Percentiles rank a stretch among this genome's conserved stretches.
These are phyloP conservation scores for Trachelus iudaicus DNA, from an alignment of 2,888 invertebrate genomes.

Conservation along the genomic window DNA sequence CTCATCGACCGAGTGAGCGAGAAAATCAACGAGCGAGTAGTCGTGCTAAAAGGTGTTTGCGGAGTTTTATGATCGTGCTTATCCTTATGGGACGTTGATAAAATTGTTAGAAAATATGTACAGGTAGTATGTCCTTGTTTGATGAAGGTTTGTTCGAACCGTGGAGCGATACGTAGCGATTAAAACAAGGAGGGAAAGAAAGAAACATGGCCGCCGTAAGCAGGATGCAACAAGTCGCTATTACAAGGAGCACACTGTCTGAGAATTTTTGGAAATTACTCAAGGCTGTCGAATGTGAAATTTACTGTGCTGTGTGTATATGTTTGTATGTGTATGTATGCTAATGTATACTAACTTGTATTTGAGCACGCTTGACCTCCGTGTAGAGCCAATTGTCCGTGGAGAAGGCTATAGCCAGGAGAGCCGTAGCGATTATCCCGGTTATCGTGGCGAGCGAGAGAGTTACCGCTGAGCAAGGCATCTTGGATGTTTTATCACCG, in stretches of 20 bases:
- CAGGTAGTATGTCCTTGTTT: background rate
- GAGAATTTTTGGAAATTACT: background rate
- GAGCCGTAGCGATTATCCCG: conserved; percentile 92
- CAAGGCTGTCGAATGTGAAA: background rate
- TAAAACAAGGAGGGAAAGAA: background rate
- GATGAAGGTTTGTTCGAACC: background rate
- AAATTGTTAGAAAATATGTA: background rate
- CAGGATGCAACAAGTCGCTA: background rate
- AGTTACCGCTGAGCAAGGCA: conserved; percentile 96
- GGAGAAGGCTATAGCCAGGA: conserved; percentile 93
- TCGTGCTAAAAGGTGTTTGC: conserved; percentile 37
- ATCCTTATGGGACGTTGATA: conserved; percentile 4
- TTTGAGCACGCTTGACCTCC: conserved; percentile 88
- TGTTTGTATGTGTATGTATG: background rate
- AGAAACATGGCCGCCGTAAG: background rate
- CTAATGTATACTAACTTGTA: conserved; percentile 75
- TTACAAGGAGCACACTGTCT: background rate
- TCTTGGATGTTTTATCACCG: conserved; percentile 64
- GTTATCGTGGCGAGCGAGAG: conserved; percentile 95
- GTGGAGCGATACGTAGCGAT: background rate
- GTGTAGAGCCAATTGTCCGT: conserved; percentile 98
- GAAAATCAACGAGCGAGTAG: background rate
- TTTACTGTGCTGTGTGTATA: background rate
- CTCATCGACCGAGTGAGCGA: conserved; percentile 13
- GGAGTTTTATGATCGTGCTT: conserved; percentile 19